A percentile compares a stretch with the other conserved stretches of the same genome.
phyloP scores from a whole-genome alignment of 2,113 vertebrate genomes.

The Scatophagus argus region DNA sequence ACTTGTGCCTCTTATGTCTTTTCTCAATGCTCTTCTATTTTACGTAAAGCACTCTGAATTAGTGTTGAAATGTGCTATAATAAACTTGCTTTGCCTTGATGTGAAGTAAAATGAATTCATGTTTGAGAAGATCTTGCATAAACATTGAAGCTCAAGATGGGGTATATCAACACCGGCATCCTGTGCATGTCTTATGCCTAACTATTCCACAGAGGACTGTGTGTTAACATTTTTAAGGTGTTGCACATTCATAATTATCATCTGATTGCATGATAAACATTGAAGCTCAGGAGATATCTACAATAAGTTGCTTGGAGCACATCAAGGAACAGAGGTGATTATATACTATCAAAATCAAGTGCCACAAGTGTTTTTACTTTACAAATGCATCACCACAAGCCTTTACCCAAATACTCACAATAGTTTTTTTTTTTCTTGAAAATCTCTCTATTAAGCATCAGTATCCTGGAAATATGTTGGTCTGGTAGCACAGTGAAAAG shows the following conservation, averaged over 20 bases:
- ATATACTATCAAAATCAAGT: slow-evolving; percentile 19
- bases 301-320: background rate
- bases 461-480: background rate
- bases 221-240: slow-evolving; percentile 31
- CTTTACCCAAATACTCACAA: background rate
- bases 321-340: slow-evolving; percentile 43
- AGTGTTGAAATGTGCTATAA: background rate
- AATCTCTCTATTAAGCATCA: background rate
- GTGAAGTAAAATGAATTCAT: slow-evolving; percentile 1
- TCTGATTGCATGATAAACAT: slow-evolving; percentile 23
- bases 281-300: background rate
- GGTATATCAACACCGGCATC: slow-evolving; percentile 18
- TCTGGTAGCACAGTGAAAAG: background rate
- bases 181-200: background rate
- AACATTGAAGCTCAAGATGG: slow-evolving; percentile 3
- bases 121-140: slow-evolving; percentile 15
- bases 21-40: background rate
- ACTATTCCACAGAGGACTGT: slow-evolving; percentile 9
- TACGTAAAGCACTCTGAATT: background rate
- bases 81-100: background rate
- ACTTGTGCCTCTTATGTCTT: background rate
- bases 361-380: slow-evolving; percentile 30
- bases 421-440: background rate
- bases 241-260: slow-evolving; percentile 32
- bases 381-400: slow-evolving; percentile 3